Conservation (phyloP, 2,888 invertebrate genomes). For the Panzeria rudis region DNA sequence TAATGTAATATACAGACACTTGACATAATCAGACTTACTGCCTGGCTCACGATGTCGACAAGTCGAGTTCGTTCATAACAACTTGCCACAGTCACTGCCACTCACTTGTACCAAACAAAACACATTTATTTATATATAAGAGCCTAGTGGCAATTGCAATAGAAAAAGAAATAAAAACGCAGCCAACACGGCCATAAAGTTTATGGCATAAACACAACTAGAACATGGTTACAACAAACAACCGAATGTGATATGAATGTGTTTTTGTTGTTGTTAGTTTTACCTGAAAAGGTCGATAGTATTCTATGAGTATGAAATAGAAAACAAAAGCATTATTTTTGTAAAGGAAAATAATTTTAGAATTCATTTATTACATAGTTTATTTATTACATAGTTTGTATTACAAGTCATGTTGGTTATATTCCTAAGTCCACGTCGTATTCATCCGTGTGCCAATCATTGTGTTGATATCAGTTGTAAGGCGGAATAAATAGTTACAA, state of each 20-base stretch:
- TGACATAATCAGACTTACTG: too few species aligned
- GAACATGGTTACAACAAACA: slow-evolving; percentile 19
- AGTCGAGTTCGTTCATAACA: too few species aligned
- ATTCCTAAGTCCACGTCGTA: not conserved
- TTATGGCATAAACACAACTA: slow-evolving; percentile 29
- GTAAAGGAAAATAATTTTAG: slow-evolving; percentile 9
- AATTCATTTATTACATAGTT: slow-evolving; percentile 6
- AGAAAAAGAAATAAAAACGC: slow-evolving; percentile 1
- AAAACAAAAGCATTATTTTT: slow-evolving; percentile 8
- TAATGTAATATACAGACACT: too few species aligned
- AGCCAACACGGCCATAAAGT: not conserved
- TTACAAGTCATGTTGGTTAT: not conserved
- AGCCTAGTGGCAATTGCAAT: slow-evolving; percentile 63
- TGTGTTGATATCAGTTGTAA: not conserved
- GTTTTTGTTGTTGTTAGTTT: slow-evolving; percentile 24
- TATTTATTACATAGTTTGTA: too few species aligned
- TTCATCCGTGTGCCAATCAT: slow-evolving; percentile 6
- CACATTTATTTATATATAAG: slow-evolving; percentile 64
- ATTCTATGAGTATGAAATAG: not conserved
- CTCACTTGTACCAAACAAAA: slow-evolving; percentile 28
- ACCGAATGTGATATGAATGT: not conserved
- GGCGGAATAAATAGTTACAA: slow-evolving; percentile 8
- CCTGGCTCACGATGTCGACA: too few species aligned
- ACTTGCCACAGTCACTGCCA: slow-evolving; percentile 32
- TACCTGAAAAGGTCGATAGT: slow-evolving; percentile 42